Base-by-base conservation (phyloP, 2,797 vertebrate genomes). In the Vespertilio murinus region DNA sequence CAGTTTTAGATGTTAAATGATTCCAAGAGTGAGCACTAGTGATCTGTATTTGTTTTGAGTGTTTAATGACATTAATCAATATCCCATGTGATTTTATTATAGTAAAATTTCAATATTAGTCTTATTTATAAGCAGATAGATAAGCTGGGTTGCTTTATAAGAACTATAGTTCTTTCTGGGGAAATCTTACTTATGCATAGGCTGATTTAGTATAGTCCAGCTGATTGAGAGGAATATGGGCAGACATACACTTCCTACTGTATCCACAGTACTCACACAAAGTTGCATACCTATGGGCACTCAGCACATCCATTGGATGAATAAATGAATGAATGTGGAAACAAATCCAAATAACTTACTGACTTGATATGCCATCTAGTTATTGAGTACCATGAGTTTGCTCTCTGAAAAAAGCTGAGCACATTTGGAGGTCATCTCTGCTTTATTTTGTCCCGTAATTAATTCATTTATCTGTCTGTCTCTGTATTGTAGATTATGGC, bases 31-130 rank as follows among this genome's bases (percentile, higher is more conserved):
- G n/a, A 84, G 20, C 8, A 77, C 8, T 33, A 87, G 23, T 78
- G 65, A 92, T 78, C 11, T 85, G 13, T 47, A 74, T 91, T 78
- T 90, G 69, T 88, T 94, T 81, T 74, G 6, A 93, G 13, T 70
- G 16, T 82, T 94, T 18, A 77, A 28, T 67, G 67, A 90, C 35
- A 73, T 5, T 80, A 86, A 88, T 92, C 67, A 6, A 93, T 90
- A 74, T 4, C 3, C 22, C 11, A n/a, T 49, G 81, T 87, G 71
- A 64, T 8, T 82, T 88, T 25, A 40, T 90, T 82, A 70, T 7
- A 75, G 35, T 30, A 84, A 94, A 82, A 45, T 82, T 28, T 89
- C 54, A 92, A 77, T 74, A 81, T 25, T 35, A 84, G 16, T 2
- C 2, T 23, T 87, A 3, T 74, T 91, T 71, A 88, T 45, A 93